A percentile compares a stretch with the other conserved stretches of the same genome.
Evolutionary conservation across 1,140 invertebrate genomes (phyloP).

Genomic region (Pteromalus puparum): DNA sequence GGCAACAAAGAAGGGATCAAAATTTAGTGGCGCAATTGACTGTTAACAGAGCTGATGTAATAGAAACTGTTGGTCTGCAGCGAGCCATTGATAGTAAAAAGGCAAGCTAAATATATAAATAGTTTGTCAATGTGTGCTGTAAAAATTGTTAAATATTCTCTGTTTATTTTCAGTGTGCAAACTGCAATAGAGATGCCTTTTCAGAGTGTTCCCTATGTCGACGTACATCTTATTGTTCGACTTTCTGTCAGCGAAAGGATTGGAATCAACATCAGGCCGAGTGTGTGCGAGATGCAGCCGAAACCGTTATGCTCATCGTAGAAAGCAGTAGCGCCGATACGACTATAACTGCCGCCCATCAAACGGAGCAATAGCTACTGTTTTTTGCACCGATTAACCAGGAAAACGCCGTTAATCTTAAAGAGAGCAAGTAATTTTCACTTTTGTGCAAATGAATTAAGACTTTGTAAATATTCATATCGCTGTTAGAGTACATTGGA

Average conservation of each 20-base stretch:
- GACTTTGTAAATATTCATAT: neutral
- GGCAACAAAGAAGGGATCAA: conserved; percentile 82
- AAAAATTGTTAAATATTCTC: conserved; percentile 11
- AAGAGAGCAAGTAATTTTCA: conserved; percentile 7
- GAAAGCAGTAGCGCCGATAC: conserved; percentile 72
- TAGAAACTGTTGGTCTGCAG: conserved; percentile 76
- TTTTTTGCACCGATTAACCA: neutral
- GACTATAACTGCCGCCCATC: conserved; percentile 60
- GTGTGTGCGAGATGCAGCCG: conserved; percentile 82
- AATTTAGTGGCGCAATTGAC: conserved; percentile 77
- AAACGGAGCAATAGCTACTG: conserved; percentile 68
- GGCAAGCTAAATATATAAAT: conserved; percentile 61
- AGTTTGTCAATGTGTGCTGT: neutral
- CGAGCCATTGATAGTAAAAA: conserved; percentile 78
- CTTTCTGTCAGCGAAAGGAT: conserved; percentile 91
- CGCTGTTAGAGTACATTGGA: neutral
- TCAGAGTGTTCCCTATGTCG: conserved; percentile 90
- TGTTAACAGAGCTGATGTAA: conserved; percentile 71
- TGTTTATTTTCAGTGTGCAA: conserved; percentile 82
- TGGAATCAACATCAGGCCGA: conserved; percentile 90
- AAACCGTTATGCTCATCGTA: conserved; percentile 79
- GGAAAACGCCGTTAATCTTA: neutral
- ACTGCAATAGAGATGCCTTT: conserved; percentile 89
- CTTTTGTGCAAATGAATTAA: neutral
- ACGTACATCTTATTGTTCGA: conserved; percentile 89